Conservation (phyloP, 2,888 invertebrate genomes). For the Ophion costatus region DNA sequence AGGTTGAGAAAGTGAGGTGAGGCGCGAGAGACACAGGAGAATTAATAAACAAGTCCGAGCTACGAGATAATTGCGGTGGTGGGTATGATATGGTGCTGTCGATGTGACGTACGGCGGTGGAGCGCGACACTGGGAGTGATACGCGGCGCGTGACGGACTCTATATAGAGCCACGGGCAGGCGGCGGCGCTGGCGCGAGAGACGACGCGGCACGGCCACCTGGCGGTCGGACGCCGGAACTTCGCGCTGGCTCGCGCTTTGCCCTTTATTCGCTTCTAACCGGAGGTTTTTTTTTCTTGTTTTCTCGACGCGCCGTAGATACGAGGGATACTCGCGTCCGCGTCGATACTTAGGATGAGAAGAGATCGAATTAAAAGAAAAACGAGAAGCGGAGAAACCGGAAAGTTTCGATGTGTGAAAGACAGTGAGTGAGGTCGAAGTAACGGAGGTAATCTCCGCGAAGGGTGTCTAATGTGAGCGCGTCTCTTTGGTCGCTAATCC, state of each 20-base stretch:
- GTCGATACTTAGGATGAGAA: too few relatives aligned
- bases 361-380: not conserved
- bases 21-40: not conserved
- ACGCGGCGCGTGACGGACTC: not conserved
- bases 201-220: constrained; percentile 8
- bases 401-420: not conserved
- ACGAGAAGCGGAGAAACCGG: not conserved
- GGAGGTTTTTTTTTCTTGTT: too few relatives aligned
- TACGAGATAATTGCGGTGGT: not conserved
- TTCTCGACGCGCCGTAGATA: too few relatives aligned
- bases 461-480: constrained; percentile 1
- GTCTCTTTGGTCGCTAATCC: constrained; percentile 5
- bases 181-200: constrained; percentile 23
- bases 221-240: not conserved
- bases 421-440: not conserved
- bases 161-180: not conserved
- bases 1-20: too few relatives aligned
- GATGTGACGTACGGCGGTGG: too few relatives aligned
- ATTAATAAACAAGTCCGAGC: not conserved
- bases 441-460: not conserved
- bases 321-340: too few relatives aligned
- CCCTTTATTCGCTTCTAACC: too few relatives aligned
- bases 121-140: too few relatives aligned
- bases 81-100: too few relatives aligned
- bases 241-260: not conserved